Evolutionary conservation across 2,797 vertebrate species (phyloP).

Genomic region (Bothrops alternatus): DNA sequence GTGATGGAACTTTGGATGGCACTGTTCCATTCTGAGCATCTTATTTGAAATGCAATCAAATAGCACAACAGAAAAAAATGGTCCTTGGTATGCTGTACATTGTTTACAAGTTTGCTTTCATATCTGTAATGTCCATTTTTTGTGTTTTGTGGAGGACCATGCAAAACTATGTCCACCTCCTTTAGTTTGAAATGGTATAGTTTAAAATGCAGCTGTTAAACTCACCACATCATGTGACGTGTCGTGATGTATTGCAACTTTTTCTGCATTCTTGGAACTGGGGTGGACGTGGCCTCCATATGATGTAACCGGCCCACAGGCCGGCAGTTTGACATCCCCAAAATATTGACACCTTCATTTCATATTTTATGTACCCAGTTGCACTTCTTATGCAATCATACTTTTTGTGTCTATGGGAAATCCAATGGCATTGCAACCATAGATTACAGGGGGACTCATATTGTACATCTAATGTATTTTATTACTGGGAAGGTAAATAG

Average conservation of each 20-base stretch:
- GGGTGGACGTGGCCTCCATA: too few species aligned
- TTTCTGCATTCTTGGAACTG: too few species aligned
- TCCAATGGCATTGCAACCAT: not conserved
- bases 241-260: too few species aligned
- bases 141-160: not conserved
- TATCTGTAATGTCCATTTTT: not conserved
- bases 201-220: not conserved
- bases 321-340: too few species aligned
- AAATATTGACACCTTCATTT: not conserved
- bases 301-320: too few species aligned
- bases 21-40: not conserved
- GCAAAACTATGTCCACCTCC: not conserved
- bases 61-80: not conserved
- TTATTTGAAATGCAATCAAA: not conserved
- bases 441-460: not conserved
- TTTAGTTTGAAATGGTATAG: not conserved
- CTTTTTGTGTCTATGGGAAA: not conserved
- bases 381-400: not conserved
- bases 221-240: too few species aligned
- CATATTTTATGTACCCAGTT: not conserved
- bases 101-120: not conserved
- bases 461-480: not conserved
- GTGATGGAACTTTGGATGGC: not conserved
- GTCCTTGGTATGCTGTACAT: not conserved
- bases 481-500: slow-evolving; percentile 38